Evolutionary conservation across 1,140 invertebrate genomes (phyloP).

Genomic region (Vollenhovia emeryi): DNA sequence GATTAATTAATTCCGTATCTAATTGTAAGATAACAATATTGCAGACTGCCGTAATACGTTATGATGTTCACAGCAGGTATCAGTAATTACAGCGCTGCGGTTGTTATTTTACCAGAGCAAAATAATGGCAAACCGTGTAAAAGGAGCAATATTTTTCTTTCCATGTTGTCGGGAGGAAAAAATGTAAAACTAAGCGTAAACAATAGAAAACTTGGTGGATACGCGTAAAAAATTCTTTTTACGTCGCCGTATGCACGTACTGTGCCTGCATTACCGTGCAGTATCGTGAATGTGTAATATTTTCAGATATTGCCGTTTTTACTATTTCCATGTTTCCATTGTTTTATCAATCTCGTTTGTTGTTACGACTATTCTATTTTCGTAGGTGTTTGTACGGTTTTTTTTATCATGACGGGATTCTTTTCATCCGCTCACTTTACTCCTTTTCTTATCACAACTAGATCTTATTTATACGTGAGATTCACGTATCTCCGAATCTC

Average conservation of each 20-base stretch:
- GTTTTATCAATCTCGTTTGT: background rate
- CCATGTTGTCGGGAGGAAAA: background rate
- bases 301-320: background rate
- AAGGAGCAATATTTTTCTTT: constrained; percentile 6
- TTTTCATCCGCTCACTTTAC: background rate
- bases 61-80: background rate
- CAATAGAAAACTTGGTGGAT: background rate
- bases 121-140: background rate
- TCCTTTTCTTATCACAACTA: background rate
- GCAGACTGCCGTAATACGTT: constrained; percentile 16
- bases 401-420: background rate
- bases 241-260: background rate
- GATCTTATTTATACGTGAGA: background rate
- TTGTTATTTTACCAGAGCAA: background rate
- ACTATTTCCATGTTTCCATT: background rate
- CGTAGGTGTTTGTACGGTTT: background rate
- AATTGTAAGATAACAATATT: background rate
- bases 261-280: background rate
- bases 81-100: background rate
- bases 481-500: background rate
- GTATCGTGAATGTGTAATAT: background rate
- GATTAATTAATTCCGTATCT: constrained; percentile 64
- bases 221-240: background rate
- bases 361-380: background rate
- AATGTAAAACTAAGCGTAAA: background rate